Conservation (phyloP, 2,888 invertebrate genomes). For the Acleris literana region DNA sequence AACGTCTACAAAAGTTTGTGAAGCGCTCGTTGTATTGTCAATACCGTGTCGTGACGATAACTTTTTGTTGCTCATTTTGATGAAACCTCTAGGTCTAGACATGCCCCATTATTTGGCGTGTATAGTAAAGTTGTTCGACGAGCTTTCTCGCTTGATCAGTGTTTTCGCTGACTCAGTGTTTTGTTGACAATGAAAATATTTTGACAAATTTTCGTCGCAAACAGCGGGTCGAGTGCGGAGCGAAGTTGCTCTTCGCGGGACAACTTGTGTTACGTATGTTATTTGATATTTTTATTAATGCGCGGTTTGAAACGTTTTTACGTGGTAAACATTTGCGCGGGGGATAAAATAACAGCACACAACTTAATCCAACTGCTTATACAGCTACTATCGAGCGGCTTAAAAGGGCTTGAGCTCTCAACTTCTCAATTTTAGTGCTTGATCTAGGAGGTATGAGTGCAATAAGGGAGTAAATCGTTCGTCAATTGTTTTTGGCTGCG, state of each 20-base stretch:
- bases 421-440: too few species aligned
- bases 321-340: slow-evolving; percentile 26
- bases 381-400: too few species aligned
- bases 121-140: slow-evolving; percentile 5
- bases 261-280: slow-evolving; percentile 35
- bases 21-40: too few species aligned
- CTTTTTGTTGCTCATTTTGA: neutral
- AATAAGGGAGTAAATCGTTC: too few species aligned
- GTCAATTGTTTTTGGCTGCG: too few species aligned
- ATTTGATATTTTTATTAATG: slow-evolving; percentile 38
- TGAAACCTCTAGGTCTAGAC: neutral
- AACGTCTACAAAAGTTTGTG: too few species aligned
- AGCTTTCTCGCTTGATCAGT: slow-evolving; percentile 30
- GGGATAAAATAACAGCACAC: slow-evolving; percentile 29
- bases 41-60: too few species aligned
- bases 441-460: too few species aligned
- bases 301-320: slow-evolving; percentile 27
- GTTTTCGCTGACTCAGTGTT: slow-evolving; percentile 38
- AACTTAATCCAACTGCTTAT: neutral
- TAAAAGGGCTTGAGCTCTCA: too few species aligned
- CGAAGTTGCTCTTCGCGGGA: slow-evolving; percentile 38
- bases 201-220: slow-evolving; percentile 48
- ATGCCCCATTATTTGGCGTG: neutral
- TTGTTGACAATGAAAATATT: slow-evolving; percentile 47
- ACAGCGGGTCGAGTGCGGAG: slow-evolving; percentile 40